Base-by-base conservation (phyloP, 2,113 vertebrate species). In the Heloderma charlesbogerti region DNA sequence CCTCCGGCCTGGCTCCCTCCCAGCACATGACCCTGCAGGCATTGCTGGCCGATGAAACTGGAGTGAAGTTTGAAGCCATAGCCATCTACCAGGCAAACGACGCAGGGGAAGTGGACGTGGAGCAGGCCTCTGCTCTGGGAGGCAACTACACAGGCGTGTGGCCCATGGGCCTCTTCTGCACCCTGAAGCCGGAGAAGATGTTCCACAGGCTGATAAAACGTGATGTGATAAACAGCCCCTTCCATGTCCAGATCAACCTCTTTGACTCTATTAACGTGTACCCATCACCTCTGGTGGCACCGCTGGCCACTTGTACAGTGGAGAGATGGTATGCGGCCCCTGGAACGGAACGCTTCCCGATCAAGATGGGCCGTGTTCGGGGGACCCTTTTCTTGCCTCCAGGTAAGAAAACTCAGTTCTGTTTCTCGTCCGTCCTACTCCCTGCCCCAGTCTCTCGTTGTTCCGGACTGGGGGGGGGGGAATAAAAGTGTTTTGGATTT, bases 141-240 rank as follows among this genome's bases (percentile, higher is more conserved):
- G 98, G 98, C 20, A 97, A 97, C 92, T 99, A 98, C 92, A 72
- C 91, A 0, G 98, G 98, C 0, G 87, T 98, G 78, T 98, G 98
- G 90, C 97, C 98, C 80, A 98, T 98, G 98, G 98, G 98, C 12
- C 95, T 98, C 79, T 97, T 98, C 71, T 98, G 98, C 97, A 94
- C 97, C 81, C 92, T 98, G 92, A 95, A 94, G 71, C 95, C 98
- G 0, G 94, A 97, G 2, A 95, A 77, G 0, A 95, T 93, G 0
- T 97, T 97, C 95, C 96, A 87, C 1, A 97, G 98, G 25, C 37
- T 98, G 72, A 5, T 96, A 9, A 98, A 98, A 92, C 97, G 92
- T 54, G 97, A 98, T 0, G 97, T 98, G 27, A 91, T 89, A 0
- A 94, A 97, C 29, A 96, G 91, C 74, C 97, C 98, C 0, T 97